Base-by-base conservation (phyloP, 1,140 invertebrate genomes). In the Ganaspis sp. region DNA sequence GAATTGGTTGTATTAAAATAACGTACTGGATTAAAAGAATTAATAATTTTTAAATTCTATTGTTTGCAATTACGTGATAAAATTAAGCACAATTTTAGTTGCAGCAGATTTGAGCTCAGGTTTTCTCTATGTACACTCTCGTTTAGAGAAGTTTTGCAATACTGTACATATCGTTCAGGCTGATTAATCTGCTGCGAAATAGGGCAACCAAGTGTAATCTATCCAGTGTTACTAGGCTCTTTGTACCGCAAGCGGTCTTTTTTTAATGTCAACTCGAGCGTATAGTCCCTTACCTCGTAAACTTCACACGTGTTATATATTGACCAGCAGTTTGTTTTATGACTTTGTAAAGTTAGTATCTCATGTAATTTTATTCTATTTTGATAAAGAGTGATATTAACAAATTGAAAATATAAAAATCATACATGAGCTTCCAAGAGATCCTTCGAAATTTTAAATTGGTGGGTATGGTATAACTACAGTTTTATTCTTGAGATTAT, bases 301-400 rank as follows among this genome's bases (percentile, higher is more conserved):
- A 12, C 23, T 26, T 9, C 54, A 64, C 54, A 64, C 23, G 54
- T 64, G 54, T 12, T 64, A n/a, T 29, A 29, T 29, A 29, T 64
- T 64, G 23, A 64, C 54, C 23, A 29, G 12, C 54, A 64, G 54
- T 64, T 64, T 64, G 23, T 29, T 29, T 64, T 15, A 34, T 21
- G 54, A 64, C 54, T 34, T 64, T 29, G 21, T 64, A 64, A 64
- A 21, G 54, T 64, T 29, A 64, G 23, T 12, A 64, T 26, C 54
- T 29, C 54, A 64, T 64, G 2, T n/a, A 64, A 64, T 64, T 64
- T 64, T 64, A 21, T 29, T 4, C 23, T 26, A 23, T 4, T 29
- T 12, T 15, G 3, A n/a, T n/a, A 29, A 64, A 64, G 21, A 34
- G 23, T 64, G 23, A 21, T 26, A 34, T 29, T 29, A n/a, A 29